Conservation (phyloP, 2,797 vertebrate genomes). For the Rhinatrema bivittatum region DNA sequence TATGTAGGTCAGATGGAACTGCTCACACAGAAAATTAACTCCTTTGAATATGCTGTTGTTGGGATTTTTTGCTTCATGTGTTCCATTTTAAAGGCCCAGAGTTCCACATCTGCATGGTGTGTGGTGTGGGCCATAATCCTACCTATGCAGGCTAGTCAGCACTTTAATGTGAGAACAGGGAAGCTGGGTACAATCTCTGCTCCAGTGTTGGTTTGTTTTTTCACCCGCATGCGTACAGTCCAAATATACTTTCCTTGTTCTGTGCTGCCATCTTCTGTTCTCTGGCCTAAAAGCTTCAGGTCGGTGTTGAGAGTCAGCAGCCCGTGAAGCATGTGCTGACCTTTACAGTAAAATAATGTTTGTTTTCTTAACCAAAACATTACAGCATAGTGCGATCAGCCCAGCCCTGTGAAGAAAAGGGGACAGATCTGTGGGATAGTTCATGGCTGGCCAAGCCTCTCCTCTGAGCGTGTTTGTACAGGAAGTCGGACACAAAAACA, state of each 20-base stretch:
- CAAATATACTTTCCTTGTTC: not conserved
- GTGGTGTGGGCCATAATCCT: not conserved
- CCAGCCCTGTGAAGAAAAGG: not conserved
- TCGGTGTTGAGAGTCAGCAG: not conserved
- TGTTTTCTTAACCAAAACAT: not conserved
- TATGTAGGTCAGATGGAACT: too few relatives aligned
- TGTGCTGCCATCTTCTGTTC: not conserved
- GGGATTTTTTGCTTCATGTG: too few relatives aligned
- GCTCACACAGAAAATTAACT: too few relatives aligned
- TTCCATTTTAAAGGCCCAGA: not conserved
- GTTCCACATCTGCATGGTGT: not conserved
- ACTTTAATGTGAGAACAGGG: not conserved
- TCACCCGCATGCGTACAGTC: too few relatives aligned
- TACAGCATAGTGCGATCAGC: not conserved
- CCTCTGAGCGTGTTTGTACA: constrained; percentile 14
- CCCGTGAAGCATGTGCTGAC: not conserved
- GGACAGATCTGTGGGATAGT: not conserved
- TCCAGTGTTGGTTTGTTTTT: too few relatives aligned
- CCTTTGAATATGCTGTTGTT: too few relatives aligned
- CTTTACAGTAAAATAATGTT: not conserved
- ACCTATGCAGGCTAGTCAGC: not conserved
- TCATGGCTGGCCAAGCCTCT: not conserved
- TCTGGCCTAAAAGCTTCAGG: not conserved
- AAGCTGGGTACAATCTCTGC: not conserved
- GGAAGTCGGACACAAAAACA: constrained; percentile 13